Evolutionary conservation across 2,888 invertebrate genomes (phyloP).

Genomic region (Drosophila cracens): DNA sequence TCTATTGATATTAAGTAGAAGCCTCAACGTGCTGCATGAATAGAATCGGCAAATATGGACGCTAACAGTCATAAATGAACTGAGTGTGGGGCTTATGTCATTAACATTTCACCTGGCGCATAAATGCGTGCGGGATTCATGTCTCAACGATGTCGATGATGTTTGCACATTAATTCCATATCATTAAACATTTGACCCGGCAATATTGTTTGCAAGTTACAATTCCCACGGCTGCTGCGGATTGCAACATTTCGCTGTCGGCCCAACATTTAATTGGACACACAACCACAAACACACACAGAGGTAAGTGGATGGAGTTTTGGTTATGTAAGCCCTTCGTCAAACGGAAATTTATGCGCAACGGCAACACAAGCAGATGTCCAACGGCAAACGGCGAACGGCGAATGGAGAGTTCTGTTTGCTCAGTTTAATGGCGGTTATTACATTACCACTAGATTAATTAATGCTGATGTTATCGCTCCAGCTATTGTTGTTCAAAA

Average conservation of each 20-base stretch:
- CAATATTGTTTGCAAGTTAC: constrained; percentile 61
- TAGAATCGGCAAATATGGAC: constrained; percentile 10
- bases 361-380: constrained; percentile 30
- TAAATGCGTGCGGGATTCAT: constrained; percentile 7
- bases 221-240: constrained; percentile 24
- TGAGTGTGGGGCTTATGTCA: constrained; percentile 52
- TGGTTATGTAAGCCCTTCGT: constrained; percentile 32
- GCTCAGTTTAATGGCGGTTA: constrained; percentile 74
- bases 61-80: constrained; percentile 38
- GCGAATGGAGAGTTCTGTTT: constrained; percentile 53
- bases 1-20: not conserved
- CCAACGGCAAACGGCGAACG: constrained; percentile 19
- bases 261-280: constrained; percentile 39
- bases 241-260: constrained; percentile 21
- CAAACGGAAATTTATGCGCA: constrained; percentile 70
- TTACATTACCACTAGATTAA: constrained; percentile 67
- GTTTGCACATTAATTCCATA: constrained; percentile 72
- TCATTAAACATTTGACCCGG: constrained; percentile 66
- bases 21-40: constrained; percentile 2
- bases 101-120: constrained; percentile 63
- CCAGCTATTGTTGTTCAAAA: constrained; percentile 18
- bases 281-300: constrained; percentile 10
- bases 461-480: constrained; percentile 45
- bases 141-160: constrained; percentile 41
- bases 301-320: not conserved